A percentile compares a stretch with the other conserved stretches of the same genome.
These are phyloP conservation scores for Nothocercus nigrocapillus DNA, from an alignment of 2,113 vertebrate species.

Conservation along the genomic window DNA sequence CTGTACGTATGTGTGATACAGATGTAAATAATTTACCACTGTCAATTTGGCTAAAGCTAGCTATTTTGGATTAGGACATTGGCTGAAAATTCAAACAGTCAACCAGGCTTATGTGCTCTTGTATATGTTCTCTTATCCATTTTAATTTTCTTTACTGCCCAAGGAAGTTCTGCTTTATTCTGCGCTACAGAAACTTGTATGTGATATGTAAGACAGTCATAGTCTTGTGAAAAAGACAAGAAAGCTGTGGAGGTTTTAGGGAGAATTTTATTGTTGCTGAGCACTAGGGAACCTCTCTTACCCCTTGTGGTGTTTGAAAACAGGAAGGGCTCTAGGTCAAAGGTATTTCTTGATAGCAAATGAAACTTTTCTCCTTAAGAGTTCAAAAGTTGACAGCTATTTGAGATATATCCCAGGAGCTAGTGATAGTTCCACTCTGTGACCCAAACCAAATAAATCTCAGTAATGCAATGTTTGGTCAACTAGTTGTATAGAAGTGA, in stretches of 20 bases:
- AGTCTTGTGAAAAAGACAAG: neutral
- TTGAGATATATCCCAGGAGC: neutral
- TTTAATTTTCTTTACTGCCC: neutral
- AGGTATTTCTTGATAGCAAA: neutral
- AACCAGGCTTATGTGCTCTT: neutral
- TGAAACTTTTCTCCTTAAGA: neutral
- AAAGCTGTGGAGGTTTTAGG: neutral
- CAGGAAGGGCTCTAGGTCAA: neutral
- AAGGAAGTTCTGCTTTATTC: neutral
- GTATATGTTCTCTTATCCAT: neutral
- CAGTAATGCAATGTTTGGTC: neutral
- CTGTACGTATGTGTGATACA: neutral
- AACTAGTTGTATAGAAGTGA: neutral
- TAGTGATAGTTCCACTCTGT: neutral
- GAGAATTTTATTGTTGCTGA: neutral
- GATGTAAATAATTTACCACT: conserved; percentile 9
- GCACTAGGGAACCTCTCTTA: neutral
- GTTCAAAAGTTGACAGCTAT: neutral
- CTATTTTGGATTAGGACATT: neutral
- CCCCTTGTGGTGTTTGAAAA: neutral
- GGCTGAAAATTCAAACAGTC: neutral
- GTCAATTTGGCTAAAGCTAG: neutral
- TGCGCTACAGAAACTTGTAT: neutral
- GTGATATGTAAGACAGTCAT: neutral
- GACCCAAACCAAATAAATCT: neutral